Evolutionary conservation across 2,888 invertebrate genomes (phyloP), one percentile per base, ranked within the genome.

Genomic region (Euclidia mi): DNA sequence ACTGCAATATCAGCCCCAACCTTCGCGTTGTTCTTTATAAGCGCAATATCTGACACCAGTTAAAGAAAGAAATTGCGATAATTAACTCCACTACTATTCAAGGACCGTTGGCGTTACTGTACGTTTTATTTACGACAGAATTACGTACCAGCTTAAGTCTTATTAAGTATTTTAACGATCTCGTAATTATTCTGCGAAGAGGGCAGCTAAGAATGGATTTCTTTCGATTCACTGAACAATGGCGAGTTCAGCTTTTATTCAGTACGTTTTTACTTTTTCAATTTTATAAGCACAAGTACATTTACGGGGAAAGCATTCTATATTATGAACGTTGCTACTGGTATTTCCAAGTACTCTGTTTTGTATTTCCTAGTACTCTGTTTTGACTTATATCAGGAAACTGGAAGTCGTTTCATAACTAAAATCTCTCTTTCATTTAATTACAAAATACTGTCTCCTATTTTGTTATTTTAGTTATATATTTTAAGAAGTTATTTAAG

Each of bases 11-110:
- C 94, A 49, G 97, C 97, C 12, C 98, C 99, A 44, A 97, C 95
- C 79, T 90, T 94, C 1, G 99, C 99, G 91, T 99, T 99, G 91
- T 99, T 98, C 94, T 98, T 97, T 79, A 99, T 97, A 55, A 99
- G 95, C 20, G 97, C 98, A 74, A 98, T 97, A 94, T 99, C 98
- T 98, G 91, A 40, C 68, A 81, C 78, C 80, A 82, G 86, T 88
- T 91, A 84, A 85, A 80, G 88, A 85, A 87, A 87, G 75, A 81
- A 85, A 89, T 88, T 87, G 85, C 84, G 70, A 78, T 83, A 87
- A 88, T 87, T 85, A 89, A 80, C 73, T 82, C 78, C 74, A 76
- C 76, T 82, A 76, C 78, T 82, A 81, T 84, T 87, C 81, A 79
- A 78, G 76, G 78, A 78, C 72, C 76, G 76, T 81, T 79, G 76